A percentile compares a stretch with the other conserved stretches of the same genome.
Evolutionary conservation across 1,140 invertebrate genomes (phyloP).

Genomic region (Octopus bimaculoides): DNA sequence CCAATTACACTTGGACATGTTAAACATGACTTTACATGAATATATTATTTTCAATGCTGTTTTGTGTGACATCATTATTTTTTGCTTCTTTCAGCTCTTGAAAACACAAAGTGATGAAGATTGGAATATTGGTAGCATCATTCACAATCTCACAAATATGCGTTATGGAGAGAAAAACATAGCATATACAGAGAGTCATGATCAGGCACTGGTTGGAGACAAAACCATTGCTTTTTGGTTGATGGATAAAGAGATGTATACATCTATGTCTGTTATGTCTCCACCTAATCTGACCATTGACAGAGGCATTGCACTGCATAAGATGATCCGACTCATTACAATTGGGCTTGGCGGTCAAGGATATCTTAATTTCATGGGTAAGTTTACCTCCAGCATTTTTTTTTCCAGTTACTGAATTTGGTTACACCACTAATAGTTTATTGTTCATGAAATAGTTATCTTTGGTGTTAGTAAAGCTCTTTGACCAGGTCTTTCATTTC

Average conservation of each 20-base stretch:
- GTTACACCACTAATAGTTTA: no score
- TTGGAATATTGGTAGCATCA: constrained; percentile 90
- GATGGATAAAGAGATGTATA: constrained; percentile 99
- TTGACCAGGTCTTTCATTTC: no score
- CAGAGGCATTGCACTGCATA: constrained; percentile 92
- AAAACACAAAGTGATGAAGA: constrained; percentile 80
- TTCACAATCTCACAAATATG: constrained; percentile 92
- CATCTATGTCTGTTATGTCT: constrained; percentile 85
- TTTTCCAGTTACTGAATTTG: no score
- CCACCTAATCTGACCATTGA: constrained; percentile 70
- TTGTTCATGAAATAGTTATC: no score
- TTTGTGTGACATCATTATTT: background rate
- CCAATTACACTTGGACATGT: no score
- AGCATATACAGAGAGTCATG: constrained; percentile 96
- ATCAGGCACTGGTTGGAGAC: constrained; percentile 96
- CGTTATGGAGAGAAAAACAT: constrained; percentile 94
- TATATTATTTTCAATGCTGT: background rate
- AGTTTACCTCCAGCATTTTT: constrained; percentile 11
- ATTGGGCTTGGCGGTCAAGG: constrained; percentile 93
- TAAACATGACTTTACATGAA: no score
- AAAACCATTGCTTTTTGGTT: constrained; percentile 99
- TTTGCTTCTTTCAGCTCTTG: constrained; percentile 46
- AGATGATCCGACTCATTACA: constrained; percentile 93
- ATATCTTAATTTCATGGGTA: constrained; percentile 97
- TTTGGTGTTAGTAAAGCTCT: no score